phyloP scores from a whole-genome alignment of 2,888 invertebrate genomes.

The Syrista parreyssii region DNA sequence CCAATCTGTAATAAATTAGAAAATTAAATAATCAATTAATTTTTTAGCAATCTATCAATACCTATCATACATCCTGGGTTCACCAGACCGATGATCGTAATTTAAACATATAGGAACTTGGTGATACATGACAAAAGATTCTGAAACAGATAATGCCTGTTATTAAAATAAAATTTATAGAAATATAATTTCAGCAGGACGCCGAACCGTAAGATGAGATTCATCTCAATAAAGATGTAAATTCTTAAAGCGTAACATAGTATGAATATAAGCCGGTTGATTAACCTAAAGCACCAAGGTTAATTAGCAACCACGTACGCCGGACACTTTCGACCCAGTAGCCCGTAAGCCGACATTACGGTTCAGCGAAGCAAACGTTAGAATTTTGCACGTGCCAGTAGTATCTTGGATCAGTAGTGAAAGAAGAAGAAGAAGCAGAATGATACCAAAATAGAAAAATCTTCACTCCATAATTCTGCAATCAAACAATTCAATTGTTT shows the following conservation, averaged over 20 bases:
- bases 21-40: background rate
- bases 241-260: background rate
- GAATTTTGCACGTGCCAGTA: background rate
- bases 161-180: background rate
- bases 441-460: background rate
- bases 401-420: background rate
- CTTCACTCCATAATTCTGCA: background rate
- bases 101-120: background rate
- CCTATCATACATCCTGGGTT: background rate
- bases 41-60: background rate
- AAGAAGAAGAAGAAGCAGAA: background rate
- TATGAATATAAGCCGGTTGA: background rate
- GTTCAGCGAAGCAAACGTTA: conserved; percentile 19
- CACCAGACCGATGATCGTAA: background rate
- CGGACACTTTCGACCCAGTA: conserved; percentile 50
- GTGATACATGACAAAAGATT: background rate
- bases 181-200: background rate
- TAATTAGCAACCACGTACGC: conserved; percentile 54
- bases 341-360: conserved; percentile 50
- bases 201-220: background rate
- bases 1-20: background rate
- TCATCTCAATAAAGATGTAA: background rate
- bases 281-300: conserved; percentile 34
- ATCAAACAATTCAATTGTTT: background rate
- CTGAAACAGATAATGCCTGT: background rate